A percentile compares a stretch with the other conserved stretches of the same genome.
Evolutionary conservation across 2,888 invertebrate species (phyloP).

Genomic region (Falcaria lacertinaria): DNA sequence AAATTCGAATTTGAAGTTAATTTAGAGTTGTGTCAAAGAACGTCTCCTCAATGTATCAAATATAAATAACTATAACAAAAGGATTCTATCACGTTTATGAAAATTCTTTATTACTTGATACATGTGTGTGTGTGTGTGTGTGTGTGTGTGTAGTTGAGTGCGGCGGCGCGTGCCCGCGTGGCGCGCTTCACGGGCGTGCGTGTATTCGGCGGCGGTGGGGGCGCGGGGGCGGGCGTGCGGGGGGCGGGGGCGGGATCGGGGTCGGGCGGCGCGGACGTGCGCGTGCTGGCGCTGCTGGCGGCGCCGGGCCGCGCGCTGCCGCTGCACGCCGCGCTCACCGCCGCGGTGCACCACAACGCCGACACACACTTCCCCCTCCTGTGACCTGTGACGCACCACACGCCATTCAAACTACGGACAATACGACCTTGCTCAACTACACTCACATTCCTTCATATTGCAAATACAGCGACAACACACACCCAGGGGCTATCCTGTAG

Average conservation of each 20-base stretch:
- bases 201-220: no score
- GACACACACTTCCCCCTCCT: conserved; percentile 48
- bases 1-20: no score
- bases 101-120: no score
- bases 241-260: conserved; percentile 4
- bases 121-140: background rate
- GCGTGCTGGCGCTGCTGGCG: conserved; percentile 40
- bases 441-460: no score
- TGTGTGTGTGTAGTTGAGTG: conserved; percentile 35
- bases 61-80: no score
- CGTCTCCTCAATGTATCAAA: no score
- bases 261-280: conserved; percentile 13
- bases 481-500: no score
- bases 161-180: conserved; percentile 64
- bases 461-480: no score
- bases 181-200: conserved; percentile 65
- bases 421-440: no score
- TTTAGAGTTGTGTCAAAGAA: no score
- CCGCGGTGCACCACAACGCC: conserved; percentile 47
- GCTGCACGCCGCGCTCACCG: conserved; percentile 47
- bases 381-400: conserved; percentile 17
- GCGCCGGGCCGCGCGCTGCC: conserved; percentile 32
- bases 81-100: background rate
- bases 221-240: conserved; percentile 11
- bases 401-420: no score